Evolutionary conservation across 2,888 invertebrate genomes (phyloP), one percentile per base, ranked within the genome.

Genomic region (Bembecia ichneumoniformis): DNA sequence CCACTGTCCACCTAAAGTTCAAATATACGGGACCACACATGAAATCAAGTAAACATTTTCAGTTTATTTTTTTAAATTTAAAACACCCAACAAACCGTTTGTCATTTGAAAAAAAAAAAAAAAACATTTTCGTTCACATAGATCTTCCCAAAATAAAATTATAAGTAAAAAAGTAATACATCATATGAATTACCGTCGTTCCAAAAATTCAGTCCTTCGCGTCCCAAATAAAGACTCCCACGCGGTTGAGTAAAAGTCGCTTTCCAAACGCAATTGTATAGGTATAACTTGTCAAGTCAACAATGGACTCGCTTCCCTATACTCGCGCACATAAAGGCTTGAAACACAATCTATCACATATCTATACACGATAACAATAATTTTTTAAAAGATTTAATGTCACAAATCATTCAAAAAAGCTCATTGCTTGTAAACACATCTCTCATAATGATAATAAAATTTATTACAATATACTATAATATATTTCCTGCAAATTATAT

Each of bases 181-280:
- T 79, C 73, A 77, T 66, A 66, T 67, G 70, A 74, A 73, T 64
- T 63, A 66, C 70, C 62, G 64, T 68, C 60, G 60, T 60, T 53
- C 52, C 52, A 69, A 77, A 68, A 68, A 70, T 54, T 63, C 70
- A 63, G 65, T 71, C 73, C 72, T 74, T 68, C 54, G 57, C 62
- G 66, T 64, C 60, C 65, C 64, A 64, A 72, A 81, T 76, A 78
- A 66, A 64, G 66, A 60, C 79, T 62, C 84, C 84, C 73, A 83
- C 84, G 71, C 79, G 66, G 54, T 53, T 50, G 57, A 69, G 74
- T 76, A 77, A 79, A 73, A 80, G 77, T 74, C 56, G 71, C 80
- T 82, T 82, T 82, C 80, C 74, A 79, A 82, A 75, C 59, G 68
- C 70, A 76, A 75, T 72, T 70, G 72, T 46, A 34, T 63, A 58